phyloP scores from a whole-genome alignment of 2,888 invertebrate genomes.

The Cerastis rubricosa region DNA sequence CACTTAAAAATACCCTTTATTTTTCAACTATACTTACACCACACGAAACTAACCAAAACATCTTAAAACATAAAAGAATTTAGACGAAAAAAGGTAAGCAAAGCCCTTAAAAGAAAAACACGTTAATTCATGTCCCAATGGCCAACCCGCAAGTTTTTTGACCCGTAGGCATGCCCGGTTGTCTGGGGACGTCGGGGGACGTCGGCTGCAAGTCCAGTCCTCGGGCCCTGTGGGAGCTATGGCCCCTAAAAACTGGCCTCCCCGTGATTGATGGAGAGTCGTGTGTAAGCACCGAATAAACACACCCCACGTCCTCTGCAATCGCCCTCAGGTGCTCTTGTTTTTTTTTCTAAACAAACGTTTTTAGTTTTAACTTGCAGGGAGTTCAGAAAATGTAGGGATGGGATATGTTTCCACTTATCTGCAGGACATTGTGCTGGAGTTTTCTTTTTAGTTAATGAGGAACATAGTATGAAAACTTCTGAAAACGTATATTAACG shows the following conservation, averaged over 20 bases:
- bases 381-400: slow-evolving; percentile 39
- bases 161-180: slow-evolving; percentile 69
- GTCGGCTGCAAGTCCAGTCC: slow-evolving; percentile 78
- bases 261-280: slow-evolving; percentile 87
- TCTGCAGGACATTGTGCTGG: slow-evolving; percentile 14
- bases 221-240: slow-evolving; percentile 76
- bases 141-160: slow-evolving; percentile 75
- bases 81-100: slow-evolving; percentile 29
- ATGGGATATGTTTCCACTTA: slow-evolving; percentile 42
- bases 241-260: slow-evolving; percentile 83
- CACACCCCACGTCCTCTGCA: slow-evolving; percentile 81
- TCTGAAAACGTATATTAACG: no score
- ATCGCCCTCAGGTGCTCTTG: slow-evolving; percentile 82
- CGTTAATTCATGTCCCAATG: slow-evolving; percentile 74
- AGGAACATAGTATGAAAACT: no score
- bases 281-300: slow-evolving; percentile 83
- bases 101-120: slow-evolving; percentile 65
- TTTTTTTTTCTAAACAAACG: slow-evolving; percentile 74
- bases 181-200: slow-evolving; percentile 76
- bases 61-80: slow-evolving; percentile 19
- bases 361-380: slow-evolving; percentile 42
- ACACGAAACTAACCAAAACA: slow-evolving; percentile 8
- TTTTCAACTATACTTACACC: neutral
- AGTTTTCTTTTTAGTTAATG: no score
- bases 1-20: neutral